phyloP scores from a whole-genome alignment of 1,140 invertebrate genomes.

The Camponotus pennsylvanicus region DNA sequence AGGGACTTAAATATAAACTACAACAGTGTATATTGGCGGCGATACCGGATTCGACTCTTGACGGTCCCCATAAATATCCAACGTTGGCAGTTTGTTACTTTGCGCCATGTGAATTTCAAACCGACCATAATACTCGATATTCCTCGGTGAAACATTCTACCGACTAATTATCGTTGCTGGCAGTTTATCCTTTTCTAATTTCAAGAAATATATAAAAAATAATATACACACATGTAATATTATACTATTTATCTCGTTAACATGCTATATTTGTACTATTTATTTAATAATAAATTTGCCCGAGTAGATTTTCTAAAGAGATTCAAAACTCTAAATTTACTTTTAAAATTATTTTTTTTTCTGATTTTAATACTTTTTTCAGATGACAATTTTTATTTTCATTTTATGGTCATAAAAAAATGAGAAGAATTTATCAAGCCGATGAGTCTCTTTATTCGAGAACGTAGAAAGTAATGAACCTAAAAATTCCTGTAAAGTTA shows the following conservation, averaged over 20 bases:
- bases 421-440: conserved; percentile 19
- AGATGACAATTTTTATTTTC: too few species aligned
- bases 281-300: neutral
- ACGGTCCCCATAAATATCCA: conserved; percentile 84
- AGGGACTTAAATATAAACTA: conserved; percentile 71
- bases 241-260: conserved; percentile 36
- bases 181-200: neutral
- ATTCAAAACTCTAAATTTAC: too few species aligned
- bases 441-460: conserved; percentile 35
- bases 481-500: conserved; percentile 33
- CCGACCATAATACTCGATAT: conserved; percentile 82
- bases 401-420: conserved; percentile 20
- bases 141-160: conserved; percentile 45
- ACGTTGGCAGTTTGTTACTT: conserved; percentile 85
- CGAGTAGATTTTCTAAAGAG: too few species aligned
- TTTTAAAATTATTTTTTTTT: neutral
- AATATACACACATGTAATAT: neutral
- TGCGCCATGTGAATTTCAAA: conserved; percentile 81
- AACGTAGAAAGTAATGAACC: conserved; percentile 47
- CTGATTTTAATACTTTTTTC: too few species aligned
- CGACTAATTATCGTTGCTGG: conserved; percentile 1
- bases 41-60: conserved; percentile 78
- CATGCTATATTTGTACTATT: too few species aligned
- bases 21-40: conserved; percentile 65
- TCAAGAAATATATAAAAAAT: neutral